Evolutionary conservation across 1,140 invertebrate genomes (phyloP), one percentile per base, ranked within the genome.

Genomic region (Penaeus vannamei): DNA sequence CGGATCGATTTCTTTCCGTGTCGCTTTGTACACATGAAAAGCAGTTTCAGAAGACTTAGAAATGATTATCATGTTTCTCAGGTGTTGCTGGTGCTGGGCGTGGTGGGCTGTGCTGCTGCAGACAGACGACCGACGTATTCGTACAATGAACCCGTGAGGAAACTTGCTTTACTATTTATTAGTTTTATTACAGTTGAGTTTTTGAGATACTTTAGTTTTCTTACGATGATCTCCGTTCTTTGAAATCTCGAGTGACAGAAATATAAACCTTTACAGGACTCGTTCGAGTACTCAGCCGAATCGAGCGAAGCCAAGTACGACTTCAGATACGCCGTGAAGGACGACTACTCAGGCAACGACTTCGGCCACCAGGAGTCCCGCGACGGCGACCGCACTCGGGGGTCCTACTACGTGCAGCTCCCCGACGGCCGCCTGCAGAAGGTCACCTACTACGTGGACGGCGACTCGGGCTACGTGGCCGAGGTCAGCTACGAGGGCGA

Each of bases 381-480:
- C 26, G 82, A 84, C 36, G 82, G 82, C 26, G 82, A 84, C 61
- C 61, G 66, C 82, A 84, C 82, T 17, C 60, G 32, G 7, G 82
- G 82, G 61, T 84, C 82, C 1, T 84, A 84, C 82, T 84, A 26
- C 82, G 82, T 84, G 17, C 29, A 62, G 7, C 82, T 84, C 20
- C 82, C 82, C 61, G 82, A 84, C 23, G 82, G 82, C 29, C 80
- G 80, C 12, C n/a, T 82, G 22, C 80, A 82, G 53, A 82, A n/a
- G 23, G 80, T 82, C 23, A 82, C 20, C 2, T 82, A 82, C 80
- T 82, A 29, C 80, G 80, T 76, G 72, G 29, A 76, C 26, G 72
- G 72, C 22, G 72, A 76, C 72, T 76, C 72, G 22, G 72, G 72
- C 53, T 82, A 82, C 53, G 80, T 82, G 59, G 82, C 82, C 36